Evolutionary conservation across 1,140 invertebrate species (phyloP), one percentile per base, ranked within the genome.

Genomic region (Heterodera schachtii): DNA sequence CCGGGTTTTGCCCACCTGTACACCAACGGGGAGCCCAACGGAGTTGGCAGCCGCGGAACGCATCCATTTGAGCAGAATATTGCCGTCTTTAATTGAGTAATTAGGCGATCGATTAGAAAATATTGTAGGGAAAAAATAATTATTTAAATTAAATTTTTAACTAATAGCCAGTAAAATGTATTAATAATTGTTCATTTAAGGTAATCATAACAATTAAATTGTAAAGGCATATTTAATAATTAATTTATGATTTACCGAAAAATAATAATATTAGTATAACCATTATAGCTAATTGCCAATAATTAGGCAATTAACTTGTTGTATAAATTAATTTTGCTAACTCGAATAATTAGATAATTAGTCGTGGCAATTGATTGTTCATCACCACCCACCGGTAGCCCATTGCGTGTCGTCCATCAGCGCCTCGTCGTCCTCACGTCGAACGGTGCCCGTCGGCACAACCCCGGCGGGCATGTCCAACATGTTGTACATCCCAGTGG

Each of bases 401-500:
- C 82, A 85, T 64, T 70, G 66, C 6, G 57, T 70, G 66, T 87
- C 83, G 71, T 87, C 86, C 52, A 77, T 64, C 31, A 87, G 41
- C 71, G 73, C 75, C 9, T 73, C 52, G 19, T 87, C 83, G 60
- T 86, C 85, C 44, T 85, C 43, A 16, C 77, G 19, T 5, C 43
- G 80, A 31, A 85, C 52, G 9, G 43, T 82, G 5, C 46, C 86
- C 46, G 74, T 71, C 3, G 85, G 85, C 5, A 86, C 86, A 70
- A 86, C 64, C 9, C 85, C 85, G 67, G 86, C 82, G 11, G 85
- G 86, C 47, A 81, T 81, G 73, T 86, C 83, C 3, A 86, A 71
- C 85, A 87, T 41, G 74, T 86, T 86, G 60, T 64, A 87, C 13
- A 88, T 47, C 11, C 82, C 87, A 16, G 87, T 88, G 43, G 86